These are phyloP conservation scores for Acanthococcus lagerstroemiae DNA, from an alignment of 2,888 invertebrate genomes.

Conservation along the genomic window DNA sequence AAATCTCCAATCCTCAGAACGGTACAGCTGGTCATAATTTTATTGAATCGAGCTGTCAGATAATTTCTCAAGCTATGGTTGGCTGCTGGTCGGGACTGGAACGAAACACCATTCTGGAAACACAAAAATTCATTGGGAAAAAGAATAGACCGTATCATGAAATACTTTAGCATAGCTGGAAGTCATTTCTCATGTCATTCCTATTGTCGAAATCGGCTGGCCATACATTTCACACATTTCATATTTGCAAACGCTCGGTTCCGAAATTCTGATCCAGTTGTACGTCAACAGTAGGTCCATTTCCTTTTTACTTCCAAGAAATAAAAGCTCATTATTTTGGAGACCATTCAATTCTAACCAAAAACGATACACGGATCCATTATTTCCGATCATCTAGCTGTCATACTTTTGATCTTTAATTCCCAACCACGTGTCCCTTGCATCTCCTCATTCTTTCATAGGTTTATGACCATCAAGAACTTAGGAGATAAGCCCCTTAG, in stretches of 20 bases:
- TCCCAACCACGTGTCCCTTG: too few relatives aligned
- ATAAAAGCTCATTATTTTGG: too few relatives aligned
- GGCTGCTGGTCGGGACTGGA: not conserved
- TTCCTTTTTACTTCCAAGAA: too few relatives aligned
- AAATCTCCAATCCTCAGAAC: constrained; percentile 86
- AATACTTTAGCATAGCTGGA: not conserved
- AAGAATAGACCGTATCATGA: not conserved
- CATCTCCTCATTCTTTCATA: too few relatives aligned
- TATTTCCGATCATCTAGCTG: too few relatives aligned
- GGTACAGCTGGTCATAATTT: constrained; percentile 84
- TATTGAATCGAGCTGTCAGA: constrained; percentile 56
- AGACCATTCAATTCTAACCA: too few relatives aligned
- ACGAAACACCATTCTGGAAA: constrained; percentile 16
- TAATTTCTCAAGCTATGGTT: constrained; percentile 23
- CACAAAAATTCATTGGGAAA: not conserved
- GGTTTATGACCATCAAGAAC: too few relatives aligned
- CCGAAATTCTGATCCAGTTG: not conserved
- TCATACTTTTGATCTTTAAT: too few relatives aligned
- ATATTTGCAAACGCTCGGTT: not conserved
- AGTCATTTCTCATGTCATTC: not conserved
- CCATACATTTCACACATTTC: not conserved
- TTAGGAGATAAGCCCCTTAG: too few relatives aligned
- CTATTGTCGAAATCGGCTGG: not conserved
- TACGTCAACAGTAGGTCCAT: too few relatives aligned
- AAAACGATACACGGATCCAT: too few relatives aligned